These are phyloP conservation scores for Campopleginae sp. DNA, from an alignment of 2,888 invertebrate species.

Conservation along the genomic window DNA sequence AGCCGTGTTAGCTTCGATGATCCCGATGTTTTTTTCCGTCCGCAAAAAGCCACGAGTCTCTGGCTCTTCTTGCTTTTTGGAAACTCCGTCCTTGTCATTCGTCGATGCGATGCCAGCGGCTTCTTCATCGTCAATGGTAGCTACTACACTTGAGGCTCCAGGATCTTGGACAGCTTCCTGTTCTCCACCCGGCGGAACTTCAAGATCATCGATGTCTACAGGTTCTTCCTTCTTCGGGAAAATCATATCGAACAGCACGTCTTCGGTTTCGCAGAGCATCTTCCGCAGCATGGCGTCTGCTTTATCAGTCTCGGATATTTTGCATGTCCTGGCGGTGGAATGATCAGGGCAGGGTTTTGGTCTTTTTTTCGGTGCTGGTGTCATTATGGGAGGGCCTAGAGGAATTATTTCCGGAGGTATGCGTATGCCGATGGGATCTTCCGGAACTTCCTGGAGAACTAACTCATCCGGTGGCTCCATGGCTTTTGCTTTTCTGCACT, in stretches of 20 bases:
- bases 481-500: conserved; percentile 51
- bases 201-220: conserved; percentile 16
- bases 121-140: conserved; percentile 26
- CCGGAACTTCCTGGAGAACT: conserved; percentile 65
- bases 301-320: conserved; percentile 67
- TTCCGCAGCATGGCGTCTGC: conserved; percentile 71
- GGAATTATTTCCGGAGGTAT: conserved; percentile 77
- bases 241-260: conserved; percentile 78
- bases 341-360: conserved; percentile 68
- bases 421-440: conserved; percentile 67
- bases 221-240: conserved; percentile 70
- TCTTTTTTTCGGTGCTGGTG: conserved; percentile 72
- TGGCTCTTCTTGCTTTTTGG: conserved; percentile 42
- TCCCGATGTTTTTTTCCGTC: conserved; percentile 71
- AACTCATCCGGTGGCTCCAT: conserved; percentile 27
- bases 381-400: conserved; percentile 79
- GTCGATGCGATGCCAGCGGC: conserved; percentile 8
- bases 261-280: conserved; percentile 76
- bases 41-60: conserved; percentile 73
- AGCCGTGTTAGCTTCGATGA: conserved; percentile 74
- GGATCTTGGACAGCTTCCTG: background rate
- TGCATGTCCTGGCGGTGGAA: conserved; percentile 71
- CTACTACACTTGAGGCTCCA: conserved; percentile 19
- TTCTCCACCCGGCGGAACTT: background rate
- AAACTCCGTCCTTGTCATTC: conserved; percentile 8